Evolutionary conservation across 1,140 invertebrate genomes (phyloP).

Genomic region (Euborellia annulipes): DNA sequence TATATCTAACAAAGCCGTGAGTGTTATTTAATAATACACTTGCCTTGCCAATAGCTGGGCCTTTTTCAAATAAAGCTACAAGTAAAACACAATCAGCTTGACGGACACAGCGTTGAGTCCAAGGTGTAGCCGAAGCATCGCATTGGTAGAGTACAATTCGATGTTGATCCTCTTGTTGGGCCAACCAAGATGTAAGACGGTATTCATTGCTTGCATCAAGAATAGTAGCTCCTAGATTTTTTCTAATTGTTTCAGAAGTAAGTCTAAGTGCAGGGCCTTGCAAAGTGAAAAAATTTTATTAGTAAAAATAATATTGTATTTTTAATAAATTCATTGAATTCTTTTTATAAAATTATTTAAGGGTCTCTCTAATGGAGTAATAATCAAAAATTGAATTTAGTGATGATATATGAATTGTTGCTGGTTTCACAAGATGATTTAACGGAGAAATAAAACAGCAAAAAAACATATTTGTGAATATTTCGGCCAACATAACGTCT

Average conservation of each 20-base stretch:
- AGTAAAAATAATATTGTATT: constrained; percentile 8
- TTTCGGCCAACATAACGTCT: no score
- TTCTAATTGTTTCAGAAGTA: constrained; percentile 78
- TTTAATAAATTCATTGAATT: background rate
- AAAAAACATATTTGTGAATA: no score
- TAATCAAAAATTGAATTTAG: background rate
- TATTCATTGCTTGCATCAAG: constrained; percentile 84
- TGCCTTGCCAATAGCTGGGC: constrained; percentile 71
- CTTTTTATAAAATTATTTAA: no score
- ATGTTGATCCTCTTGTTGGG: constrained; percentile 95
- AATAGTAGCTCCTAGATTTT: constrained; percentile 65
- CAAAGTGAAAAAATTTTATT: constrained; percentile 16
- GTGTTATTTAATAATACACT: no score
- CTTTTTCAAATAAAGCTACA: constrained; percentile 72
- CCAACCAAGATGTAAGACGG: constrained; percentile 88
- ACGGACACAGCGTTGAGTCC: constrained; percentile 93
- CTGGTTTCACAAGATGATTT: no score
- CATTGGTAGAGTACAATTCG: constrained; percentile 91
- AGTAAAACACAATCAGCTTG: constrained; percentile 98
- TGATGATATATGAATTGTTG: background rate
- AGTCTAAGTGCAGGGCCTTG: constrained; percentile 56
- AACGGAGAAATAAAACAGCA: no score
- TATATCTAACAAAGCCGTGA: no score
- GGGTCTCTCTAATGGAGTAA: background rate
- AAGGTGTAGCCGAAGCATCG: constrained; percentile 75